These are phyloP conservation scores for Cherax quadricarinatus DNA, from an alignment of 1,140 invertebrate species.

Conservation along the genomic window DNA sequence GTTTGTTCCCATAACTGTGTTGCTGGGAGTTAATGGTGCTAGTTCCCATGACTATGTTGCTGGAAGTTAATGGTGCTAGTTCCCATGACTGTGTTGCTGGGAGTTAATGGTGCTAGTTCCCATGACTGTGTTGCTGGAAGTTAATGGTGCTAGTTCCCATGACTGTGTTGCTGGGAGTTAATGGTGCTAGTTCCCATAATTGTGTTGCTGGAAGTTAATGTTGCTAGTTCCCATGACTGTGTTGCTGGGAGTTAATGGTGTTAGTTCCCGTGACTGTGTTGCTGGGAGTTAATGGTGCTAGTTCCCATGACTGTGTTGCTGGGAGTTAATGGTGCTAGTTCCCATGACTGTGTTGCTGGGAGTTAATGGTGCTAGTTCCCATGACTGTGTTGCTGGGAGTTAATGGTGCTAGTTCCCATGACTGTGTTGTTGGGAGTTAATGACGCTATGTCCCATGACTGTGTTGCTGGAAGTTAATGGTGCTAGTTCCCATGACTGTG, in stretches of 20 bases:
- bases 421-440: constrained; percentile 36
- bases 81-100: constrained; percentile 45
- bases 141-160: constrained; percentile 59
- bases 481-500: constrained; percentile 52
- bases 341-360: constrained; percentile 36
- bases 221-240: constrained; percentile 58
- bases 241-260: constrained; percentile 43
- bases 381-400: constrained; percentile 37
- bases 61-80: constrained; percentile 38
- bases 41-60: constrained; percentile 50
- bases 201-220: constrained; percentile 28
- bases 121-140: constrained; percentile 31
- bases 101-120: constrained; percentile 56
- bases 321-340: constrained; percentile 49
- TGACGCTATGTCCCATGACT: constrained; percentile 52
- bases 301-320: constrained; percentile 50
- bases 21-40: constrained; percentile 45
- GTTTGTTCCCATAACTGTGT: constrained; percentile 45
- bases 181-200: constrained; percentile 57
- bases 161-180: constrained; percentile 34
- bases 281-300: constrained; percentile 45
- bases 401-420: constrained; percentile 59
- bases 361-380: constrained; percentile 59
- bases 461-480: constrained; percentile 38
- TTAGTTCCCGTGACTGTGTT: constrained; percentile 47